Base-by-base conservation (phyloP, 2,113 vertebrate genomes). In the Seriola dumerili region DNA sequence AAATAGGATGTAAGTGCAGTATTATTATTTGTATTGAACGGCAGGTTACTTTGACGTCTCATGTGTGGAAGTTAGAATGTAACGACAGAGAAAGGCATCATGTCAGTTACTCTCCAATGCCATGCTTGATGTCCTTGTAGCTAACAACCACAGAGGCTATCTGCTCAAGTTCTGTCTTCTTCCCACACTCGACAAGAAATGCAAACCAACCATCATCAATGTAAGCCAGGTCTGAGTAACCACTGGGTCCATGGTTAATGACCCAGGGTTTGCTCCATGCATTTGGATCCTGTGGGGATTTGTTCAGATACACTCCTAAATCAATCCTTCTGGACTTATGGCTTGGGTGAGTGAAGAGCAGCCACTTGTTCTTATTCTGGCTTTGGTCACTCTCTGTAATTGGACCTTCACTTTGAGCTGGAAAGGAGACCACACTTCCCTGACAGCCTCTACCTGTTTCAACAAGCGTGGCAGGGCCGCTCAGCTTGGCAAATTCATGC, bases 291-390 rank as follows among this genome's bases (percentile, higher is more conserved):
- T 0, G 0, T 48, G 66, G 66, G 0, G 29, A 8, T 50, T 48
- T 65, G 23, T 78, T 83, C 34, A 83, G 42, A 67, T 78, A 78
- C 17, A 83, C 62, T 50, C 40, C 68, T 58, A 83, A 52, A 10
- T 62, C 0, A 17, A 3, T 19, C 16, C 75, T 61, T 11, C 11
- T 12, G 17, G 1, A 5, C 3, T 16, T 5, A 4, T n/a, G 0
- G 1, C 1, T 78, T 21, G 81, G 74, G 23, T 83, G 74, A 14
- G 1, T 78, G 63, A 38, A 73, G 55, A 78, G 74, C 23, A 72
- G 69, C 75, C 69, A 84, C 62, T 78, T 55, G 44, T 78, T 72
- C 50, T 2, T n/a, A 3, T 21, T 63, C 19, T 57, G 48, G 34
- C 21, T 19, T n/a, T 0, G 5, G 7, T 34, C 29, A 8, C 5